These are phyloP conservation scores for Accipiter cooperii DNA, from an alignment of 2,113 vertebrate genomes.

Conservation along the genomic window DNA sequence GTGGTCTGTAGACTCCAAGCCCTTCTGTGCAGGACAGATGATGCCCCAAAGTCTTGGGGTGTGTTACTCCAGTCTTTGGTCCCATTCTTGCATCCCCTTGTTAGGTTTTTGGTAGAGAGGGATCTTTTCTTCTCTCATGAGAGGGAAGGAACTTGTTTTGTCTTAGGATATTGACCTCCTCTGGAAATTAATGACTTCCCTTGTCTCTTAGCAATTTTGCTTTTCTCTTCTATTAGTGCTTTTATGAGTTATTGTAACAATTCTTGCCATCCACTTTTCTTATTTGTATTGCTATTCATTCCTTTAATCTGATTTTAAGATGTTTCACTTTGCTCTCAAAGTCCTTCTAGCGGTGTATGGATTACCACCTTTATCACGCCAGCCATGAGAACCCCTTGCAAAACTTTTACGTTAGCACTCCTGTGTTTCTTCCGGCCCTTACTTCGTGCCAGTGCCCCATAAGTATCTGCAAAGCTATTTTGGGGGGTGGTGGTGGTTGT, in stretches of 20 bases:
- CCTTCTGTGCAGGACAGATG: background rate
- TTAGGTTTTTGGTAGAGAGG: background rate
- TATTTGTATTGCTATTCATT: background rate
- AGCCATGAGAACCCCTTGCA: background rate
- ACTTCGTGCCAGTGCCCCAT: background rate
- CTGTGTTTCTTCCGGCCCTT: background rate
- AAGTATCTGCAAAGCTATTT: background rate
- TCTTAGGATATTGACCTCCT: background rate
- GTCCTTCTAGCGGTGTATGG: background rate
- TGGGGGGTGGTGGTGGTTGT: background rate
- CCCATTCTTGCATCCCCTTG: background rate
- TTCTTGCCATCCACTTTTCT: background rate
- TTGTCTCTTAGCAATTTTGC: background rate
- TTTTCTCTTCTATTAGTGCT: background rate
- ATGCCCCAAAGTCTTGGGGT: background rate
- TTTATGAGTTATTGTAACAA: background rate
- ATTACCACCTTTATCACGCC: background rate
- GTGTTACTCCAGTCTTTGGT: background rate
- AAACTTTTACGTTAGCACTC: background rate
- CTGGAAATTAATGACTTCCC: background rate
- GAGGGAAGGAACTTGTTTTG: background rate
- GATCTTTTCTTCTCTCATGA: background rate
- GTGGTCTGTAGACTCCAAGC: background rate
- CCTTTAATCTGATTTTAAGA: background rate
- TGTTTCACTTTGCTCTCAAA: background rate